Base-by-base conservation (phyloP, 2,797 vertebrate species). In the Sebastes taczanowskii region DNA sequence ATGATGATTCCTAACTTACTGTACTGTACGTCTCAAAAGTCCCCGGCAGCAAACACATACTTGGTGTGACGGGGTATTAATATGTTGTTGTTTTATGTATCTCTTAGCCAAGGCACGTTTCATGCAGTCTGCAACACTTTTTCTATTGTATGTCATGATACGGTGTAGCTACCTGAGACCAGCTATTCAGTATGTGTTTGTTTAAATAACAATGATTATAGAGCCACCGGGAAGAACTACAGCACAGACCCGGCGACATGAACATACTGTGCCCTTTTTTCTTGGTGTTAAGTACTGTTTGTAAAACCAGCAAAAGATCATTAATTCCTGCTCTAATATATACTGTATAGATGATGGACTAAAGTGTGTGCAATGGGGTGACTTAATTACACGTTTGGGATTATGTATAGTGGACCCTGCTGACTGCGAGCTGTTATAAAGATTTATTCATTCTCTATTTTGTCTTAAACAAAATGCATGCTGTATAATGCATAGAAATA, bases 21-120 rank as follows among this genome's bases (percentile, higher is more conserved):
- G 65, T 88, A 80, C 74, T 82, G 83, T 92, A 85, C 74, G 90
- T 93, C 83, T 85, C 70, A 71, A 80, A 76, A n/a, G 63, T 82
- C 66, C 87, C 85, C 80, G 77, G 82, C 85, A 85, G 87, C 84
- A 85, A 87, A 89, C 81, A 80, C 80, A 78, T 87, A 85, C 80
- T 81, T 73, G 76, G 72, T 88, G 91, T 88, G 74, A 86, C 78
- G 68, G 79, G 88, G 52, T 90, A 80, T 89, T 84, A 76, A 77
- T 8, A 79, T 83, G 82, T 90, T 89, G 84, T 72, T 84, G 88
- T 93, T 93, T 88, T 84, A 90, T 93, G 91, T 92, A 90, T 90
- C 89, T 85, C 81, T 91, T 93, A 91, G 94, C 92, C 92, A 95
- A 91, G 92, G 92, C 94, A 93, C 81, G 89, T 93, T 92, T 91